phyloP scores from a whole-genome alignment of 2,797 vertebrate species.

The Nannoperca obscura region DNA sequence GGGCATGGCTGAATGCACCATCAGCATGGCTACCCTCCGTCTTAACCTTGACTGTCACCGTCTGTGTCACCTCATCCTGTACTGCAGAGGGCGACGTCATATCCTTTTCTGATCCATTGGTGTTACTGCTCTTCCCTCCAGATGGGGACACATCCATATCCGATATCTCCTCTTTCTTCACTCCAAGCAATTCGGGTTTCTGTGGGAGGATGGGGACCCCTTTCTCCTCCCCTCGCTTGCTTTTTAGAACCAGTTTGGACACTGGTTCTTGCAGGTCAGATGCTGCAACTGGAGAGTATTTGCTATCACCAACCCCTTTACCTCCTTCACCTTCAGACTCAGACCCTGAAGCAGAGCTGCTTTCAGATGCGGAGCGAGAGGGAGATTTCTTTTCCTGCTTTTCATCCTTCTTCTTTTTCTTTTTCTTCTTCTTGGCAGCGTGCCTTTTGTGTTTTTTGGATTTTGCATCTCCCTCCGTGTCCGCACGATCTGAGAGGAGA shows the following conservation, averaged over 20 bases:
- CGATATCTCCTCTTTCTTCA: slow-evolving; percentile 61
- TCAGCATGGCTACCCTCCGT: slow-evolving; percentile 65
- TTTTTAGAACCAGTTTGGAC: slow-evolving; percentile 64
- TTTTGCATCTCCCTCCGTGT: slow-evolving; percentile 86
- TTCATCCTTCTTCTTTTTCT: slow-evolving; percentile 95
- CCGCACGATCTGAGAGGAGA: slow-evolving; percentile 81
- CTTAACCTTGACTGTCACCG: slow-evolving; percentile 50
- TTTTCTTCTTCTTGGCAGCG: slow-evolving; percentile 94
- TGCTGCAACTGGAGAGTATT: slow-evolving; percentile 55
- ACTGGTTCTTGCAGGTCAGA: slow-evolving; percentile 71
- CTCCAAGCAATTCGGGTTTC: slow-evolving; percentile 58
- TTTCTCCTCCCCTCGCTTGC: slow-evolving; percentile 69
- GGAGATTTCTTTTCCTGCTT: slow-evolving; percentile 89
- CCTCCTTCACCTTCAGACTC: slow-evolving; percentile 82
- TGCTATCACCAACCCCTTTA: slow-evolving; percentile 68
- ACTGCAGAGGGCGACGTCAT: slow-evolving; percentile 37
- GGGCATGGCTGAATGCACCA: slow-evolving; percentile 77
- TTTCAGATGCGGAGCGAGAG: slow-evolving; percentile 85
- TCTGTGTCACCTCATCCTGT: slow-evolving; percentile 59
- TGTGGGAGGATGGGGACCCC: slow-evolving; percentile 28
- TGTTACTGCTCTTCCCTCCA: slow-evolving; percentile 36
- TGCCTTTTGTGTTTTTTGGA: slow-evolving; percentile 96
- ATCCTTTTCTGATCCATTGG: slow-evolving; percentile 66
- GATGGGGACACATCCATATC: slow-evolving; percentile 50
- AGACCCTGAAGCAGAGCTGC: slow-evolving; percentile 84